These are phyloP conservation scores for Thermophis baileyi DNA, from an alignment of 2,113 vertebrate genomes.

Conservation along the genomic window DNA sequence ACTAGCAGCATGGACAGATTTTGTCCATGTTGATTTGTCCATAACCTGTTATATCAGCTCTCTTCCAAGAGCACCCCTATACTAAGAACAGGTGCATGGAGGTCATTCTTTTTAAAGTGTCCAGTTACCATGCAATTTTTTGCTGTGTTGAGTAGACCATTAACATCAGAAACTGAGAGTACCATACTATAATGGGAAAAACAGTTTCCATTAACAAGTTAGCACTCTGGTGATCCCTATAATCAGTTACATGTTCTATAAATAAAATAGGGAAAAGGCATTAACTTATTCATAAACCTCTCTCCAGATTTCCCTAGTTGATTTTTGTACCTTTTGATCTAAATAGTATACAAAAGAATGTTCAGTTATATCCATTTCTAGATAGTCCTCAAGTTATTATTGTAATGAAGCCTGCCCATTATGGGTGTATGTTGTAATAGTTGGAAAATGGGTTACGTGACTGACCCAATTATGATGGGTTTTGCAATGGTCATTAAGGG, in stretches of 20 bases:
- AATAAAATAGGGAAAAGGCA: not conserved
- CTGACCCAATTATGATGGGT: not conserved
- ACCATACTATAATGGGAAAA: not conserved
- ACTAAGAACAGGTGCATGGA: not conserved
- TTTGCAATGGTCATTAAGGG: not conserved
- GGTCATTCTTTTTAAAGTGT: not conserved
- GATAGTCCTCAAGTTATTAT: not conserved
- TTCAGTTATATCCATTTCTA: not conserved
- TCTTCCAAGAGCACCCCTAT: not conserved
- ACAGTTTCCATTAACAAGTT: not conserved
- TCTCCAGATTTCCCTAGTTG: not conserved
- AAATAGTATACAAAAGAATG: not conserved
- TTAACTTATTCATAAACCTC: not conserved
- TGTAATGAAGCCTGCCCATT: not conserved
- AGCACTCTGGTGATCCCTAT: not conserved
- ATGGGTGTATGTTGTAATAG: not conserved
- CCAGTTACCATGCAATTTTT: not conserved
- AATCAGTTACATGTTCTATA: not conserved
- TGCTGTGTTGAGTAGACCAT: not conserved
- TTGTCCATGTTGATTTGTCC: not conserved
- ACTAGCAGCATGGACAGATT: not conserved
- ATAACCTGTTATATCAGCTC: not conserved
- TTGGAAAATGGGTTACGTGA: not conserved
- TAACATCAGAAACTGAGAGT: not conserved
- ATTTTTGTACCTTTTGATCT: not conserved